A percentile compares a stretch with the other conserved stretches of the same genome.
Conservation (phyloP, 2,797 vertebrate species). For the Spheniscus humboldti region DNA sequence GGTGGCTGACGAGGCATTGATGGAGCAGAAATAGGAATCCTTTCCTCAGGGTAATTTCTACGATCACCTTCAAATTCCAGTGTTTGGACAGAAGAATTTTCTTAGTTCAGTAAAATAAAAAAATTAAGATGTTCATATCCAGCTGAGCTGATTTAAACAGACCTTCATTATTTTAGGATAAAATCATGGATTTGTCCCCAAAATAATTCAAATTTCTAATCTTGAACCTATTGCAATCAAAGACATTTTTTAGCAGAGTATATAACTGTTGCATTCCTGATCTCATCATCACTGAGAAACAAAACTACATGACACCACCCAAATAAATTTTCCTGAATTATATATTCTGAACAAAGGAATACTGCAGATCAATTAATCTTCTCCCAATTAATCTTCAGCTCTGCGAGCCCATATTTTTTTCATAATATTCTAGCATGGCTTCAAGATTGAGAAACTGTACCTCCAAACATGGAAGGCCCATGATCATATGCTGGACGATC, state of each 20-base stretch:
- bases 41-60: slow-evolving; percentile 88
- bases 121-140: slow-evolving; percentile 41
- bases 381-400: neutral
- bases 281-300: neutral
- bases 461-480: slow-evolving; percentile 82
- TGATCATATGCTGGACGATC: slow-evolving; percentile 85
- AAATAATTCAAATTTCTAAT: neutral
- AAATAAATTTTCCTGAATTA: neutral
- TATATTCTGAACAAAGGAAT: neutral
- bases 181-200: neutral
- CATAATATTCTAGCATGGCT: neutral
- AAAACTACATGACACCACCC: neutral
- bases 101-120: slow-evolving; percentile 59
- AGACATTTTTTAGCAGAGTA: neutral
- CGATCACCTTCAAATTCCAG: slow-evolving; percentile 81
- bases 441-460: slow-evolving; percentile 58
- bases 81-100: slow-evolving; percentile 62
- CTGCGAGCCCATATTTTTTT: neutral
- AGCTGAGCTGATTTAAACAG: neutral
- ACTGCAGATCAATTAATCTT: neutral
- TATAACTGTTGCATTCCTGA: neutral
- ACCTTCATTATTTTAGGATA: neutral
- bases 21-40: slow-evolving; percentile 80
- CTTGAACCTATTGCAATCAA: neutral
- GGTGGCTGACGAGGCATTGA: slow-evolving; percentile 79